Evolutionary conservation across 2,888 invertebrate genomes (phyloP).

Genomic region (Chymomyza amoena): DNA sequence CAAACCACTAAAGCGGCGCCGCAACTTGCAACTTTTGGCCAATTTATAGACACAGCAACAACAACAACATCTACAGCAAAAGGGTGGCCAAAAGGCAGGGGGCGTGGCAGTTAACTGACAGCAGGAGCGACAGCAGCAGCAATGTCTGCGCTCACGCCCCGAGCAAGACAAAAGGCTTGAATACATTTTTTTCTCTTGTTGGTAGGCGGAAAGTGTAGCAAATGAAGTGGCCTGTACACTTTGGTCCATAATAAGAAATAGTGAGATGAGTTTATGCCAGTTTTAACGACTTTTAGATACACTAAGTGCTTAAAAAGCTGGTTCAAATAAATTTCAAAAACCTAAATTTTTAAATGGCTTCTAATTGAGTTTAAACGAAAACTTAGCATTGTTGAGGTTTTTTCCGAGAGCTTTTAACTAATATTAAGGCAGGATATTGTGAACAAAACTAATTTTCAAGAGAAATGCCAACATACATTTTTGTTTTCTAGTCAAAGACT

Average conservation of each 20-base stretch:
- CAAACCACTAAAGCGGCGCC: neutral
- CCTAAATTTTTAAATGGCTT: too few relatives aligned
- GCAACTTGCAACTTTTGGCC: neutral
- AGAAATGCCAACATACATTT: too few relatives aligned
- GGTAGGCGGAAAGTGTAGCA: slow-evolving; percentile 33
- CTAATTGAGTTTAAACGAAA: too few relatives aligned
- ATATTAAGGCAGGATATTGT: too few relatives aligned
- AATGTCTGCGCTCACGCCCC: slow-evolving; percentile 7
- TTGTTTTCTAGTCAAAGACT: too few relatives aligned
- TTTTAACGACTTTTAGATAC: neutral
- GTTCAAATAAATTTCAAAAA: too few relatives aligned
- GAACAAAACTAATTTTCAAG: too few relatives aligned
- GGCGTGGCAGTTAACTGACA: slow-evolving; percentile 21
- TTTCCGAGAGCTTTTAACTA: too few relatives aligned
- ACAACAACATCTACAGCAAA: slow-evolving; percentile 27
- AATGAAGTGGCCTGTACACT: neutral
- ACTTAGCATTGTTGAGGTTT: too few relatives aligned
- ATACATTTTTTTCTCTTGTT: neutral
- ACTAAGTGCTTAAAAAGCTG: neutral
- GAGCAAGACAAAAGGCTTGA: neutral
- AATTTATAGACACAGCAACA: neutral
- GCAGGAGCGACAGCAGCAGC: slow-evolving; percentile 4
- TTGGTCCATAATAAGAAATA: neutral
- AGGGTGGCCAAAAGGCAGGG: slow-evolving; percentile 22
- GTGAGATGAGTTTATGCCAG: neutral